Percentiles rank a stretch among this genome's conserved stretches.
These are phyloP conservation scores for Temnothorax rugatulus DNA, from an alignment of 2,888 invertebrate genomes.

Conservation along the genomic window DNA sequence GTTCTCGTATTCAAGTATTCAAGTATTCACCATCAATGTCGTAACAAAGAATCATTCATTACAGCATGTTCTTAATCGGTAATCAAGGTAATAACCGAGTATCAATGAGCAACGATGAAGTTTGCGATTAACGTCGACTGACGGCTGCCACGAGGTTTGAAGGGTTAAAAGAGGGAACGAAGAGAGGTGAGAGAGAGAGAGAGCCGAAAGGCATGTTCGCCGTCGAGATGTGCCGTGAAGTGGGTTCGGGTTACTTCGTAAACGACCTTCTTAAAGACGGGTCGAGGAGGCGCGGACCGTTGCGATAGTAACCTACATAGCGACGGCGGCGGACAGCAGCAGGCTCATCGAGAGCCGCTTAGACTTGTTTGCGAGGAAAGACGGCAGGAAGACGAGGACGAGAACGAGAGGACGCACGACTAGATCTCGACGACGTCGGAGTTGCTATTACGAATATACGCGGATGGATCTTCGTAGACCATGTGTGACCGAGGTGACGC, in stretches of 20 bases:
- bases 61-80: not conserved
- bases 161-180: slow-evolving; percentile 29
- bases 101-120: slow-evolving; percentile 25
- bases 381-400: slow-evolving; percentile 50
- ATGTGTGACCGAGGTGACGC: slow-evolving; percentile 47
- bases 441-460: slow-evolving; percentile 78
- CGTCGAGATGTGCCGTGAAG: slow-evolving; percentile 66
- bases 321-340: slow-evolving; percentile 55
- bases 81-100: slow-evolving; percentile 26
- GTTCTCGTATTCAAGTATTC: not conserved
- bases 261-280: slow-evolving; percentile 80
- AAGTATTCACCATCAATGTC: not conserved
- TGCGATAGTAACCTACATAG: slow-evolving; percentile 82
- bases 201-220: slow-evolving; percentile 11
- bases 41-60: not conserved
- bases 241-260: slow-evolving; percentile 79
- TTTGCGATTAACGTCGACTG: not conserved
- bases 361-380: slow-evolving; percentile 75
- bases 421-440: slow-evolving; percentile 3
- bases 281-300: slow-evolving; percentile 75
- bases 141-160: slow-evolving; percentile 56
- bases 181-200: not conserved
- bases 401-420: not conserved
- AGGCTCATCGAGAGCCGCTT: slow-evolving; percentile 70
- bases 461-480: slow-evolving; percentile 64